Base-by-base conservation (phyloP, 2,888 invertebrate genomes). In the Stenchaetothrips biformis region DNA sequence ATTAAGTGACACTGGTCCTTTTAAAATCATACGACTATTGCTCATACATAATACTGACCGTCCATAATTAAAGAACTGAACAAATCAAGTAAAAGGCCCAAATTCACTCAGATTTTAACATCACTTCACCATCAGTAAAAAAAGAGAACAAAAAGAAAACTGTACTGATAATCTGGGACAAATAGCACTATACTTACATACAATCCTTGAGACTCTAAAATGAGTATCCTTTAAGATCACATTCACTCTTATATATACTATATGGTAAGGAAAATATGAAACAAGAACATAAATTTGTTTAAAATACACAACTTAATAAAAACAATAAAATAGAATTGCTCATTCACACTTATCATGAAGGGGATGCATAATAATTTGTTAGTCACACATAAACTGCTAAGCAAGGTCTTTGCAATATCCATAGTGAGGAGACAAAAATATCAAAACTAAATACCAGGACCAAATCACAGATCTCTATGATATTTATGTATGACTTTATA, bases 401-500 rank as follows among this genome's bases (percentile, higher is more conserved):
- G 37, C 37, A 37, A 37, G 37, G 37, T 37, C 37, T 37, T 37
- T 37, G 37, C 37, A 37, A 37, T 37, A 37, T 37, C 37, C 37
- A 37, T 2, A 37, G 37, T 37, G 37, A 53, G 16, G 53, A 53
- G 13, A 53, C 13, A 13, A 53, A 53, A 48, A 47, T 21, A 47
- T 78, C 21, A 37, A 78, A 25, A 11, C 13, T 18, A 11, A 37
- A 47, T 37, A 27, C 80, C n/a, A 80, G 67, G 82, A 78, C 80
- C 81, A 48, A 80, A 80, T 87, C 87, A 89, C 83, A 90, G 89
- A 84, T 90, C 89, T 83, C 93, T 89, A 84, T 92, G 90, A 84
- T 90, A 91, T 87, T 94, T 92, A 83, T 88, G 87, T 91, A 95
- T 84, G 88, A 84, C 85, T 92, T 92, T 84, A 95, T 89, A 81